These are phyloP conservation scores for Ctenosaura bakeri DNA, from an alignment of 2,797 vertebrate genomes.

Conservation along the genomic window DNA sequence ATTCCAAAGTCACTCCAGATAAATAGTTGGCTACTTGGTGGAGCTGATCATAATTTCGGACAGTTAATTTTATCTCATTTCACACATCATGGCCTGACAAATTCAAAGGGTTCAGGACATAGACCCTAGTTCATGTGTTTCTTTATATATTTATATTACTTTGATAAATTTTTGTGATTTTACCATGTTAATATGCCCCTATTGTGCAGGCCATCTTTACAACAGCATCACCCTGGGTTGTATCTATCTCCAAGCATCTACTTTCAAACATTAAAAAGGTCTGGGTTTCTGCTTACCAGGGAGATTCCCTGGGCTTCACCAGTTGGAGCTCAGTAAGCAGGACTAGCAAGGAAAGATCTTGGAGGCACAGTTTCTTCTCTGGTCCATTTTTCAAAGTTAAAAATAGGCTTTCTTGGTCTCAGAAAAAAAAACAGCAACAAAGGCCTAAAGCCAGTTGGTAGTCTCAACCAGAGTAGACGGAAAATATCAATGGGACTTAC, in stretches of 20 bases:
- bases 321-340: neutral
- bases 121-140: neutral
- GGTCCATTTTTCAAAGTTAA: neutral
- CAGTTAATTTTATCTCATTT: neutral
- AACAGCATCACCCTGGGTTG: neutral
- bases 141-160: neutral
- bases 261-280: conserved; percentile 8
- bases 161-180: neutral
- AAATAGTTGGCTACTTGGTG: neutral
- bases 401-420: no score
- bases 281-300: neutral
- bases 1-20: no score
- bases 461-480: no score
- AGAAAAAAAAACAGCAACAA: no score
- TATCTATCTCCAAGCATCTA: neutral
- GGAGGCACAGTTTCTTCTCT: neutral
- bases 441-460: no score
- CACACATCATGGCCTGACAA: neutral
- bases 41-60: neutral
- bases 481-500: no score
- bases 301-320: neutral
- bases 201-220: neutral
- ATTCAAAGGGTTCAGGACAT: neutral
- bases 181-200: no score
- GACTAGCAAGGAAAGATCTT: neutral